Evolutionary conservation across 2,888 invertebrate genomes (phyloP), one percentile per base, ranked within the genome.

Genomic region (Cephalotes varians): DNA sequence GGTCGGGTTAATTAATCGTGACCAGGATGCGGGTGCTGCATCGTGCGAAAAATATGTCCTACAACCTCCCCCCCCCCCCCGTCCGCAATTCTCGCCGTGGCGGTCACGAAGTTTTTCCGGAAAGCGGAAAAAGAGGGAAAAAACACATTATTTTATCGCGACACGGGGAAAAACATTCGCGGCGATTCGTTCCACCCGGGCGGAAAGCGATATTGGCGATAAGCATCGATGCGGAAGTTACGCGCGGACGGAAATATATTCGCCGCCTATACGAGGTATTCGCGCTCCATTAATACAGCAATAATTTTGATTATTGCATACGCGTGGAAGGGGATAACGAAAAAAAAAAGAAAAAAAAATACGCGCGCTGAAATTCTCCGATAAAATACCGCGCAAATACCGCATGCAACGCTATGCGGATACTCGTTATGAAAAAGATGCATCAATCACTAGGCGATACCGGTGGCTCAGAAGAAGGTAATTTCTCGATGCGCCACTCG

Each of bases 1-100:
- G 79, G 77, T 79, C 67, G 82, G 54, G 87, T 85, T 88, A 88
- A 88, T 88, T 88, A 86, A 85, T 88, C 88, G 84, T 76, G 82
- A 81, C 84, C 60, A 84, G 82, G 81, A 87, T 82, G 88, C 77
- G 82, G 81, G 69, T 37, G 72, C 3, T 25, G 49, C 81, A 62
- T 31, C 77, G 82, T 74, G 84, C 81, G 84, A 87, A 85, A 87
- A 84, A 81, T 74, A 54, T 62, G 54, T 51, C 64, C 34, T n/a
- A 12, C 37, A 60, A 25, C 54, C 25, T 31, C 54, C 3, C 37
- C 31, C 21, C 21, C 2, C 3, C 47, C 18, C 21, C 9, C 44
- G 40, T 6, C n/a, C 9, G 34, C 5, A 34, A 2, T 34, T 34
- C 31, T 49, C 37, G 25, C n/a, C 51, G 7, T 5, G n/a, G 21